A percentile compares a stretch with the other conserved stretches of the same genome.
These are phyloP conservation scores for Solenodon paradoxus DNA, from an alignment of 2,113 vertebrate species.

Conservation along the genomic window DNA sequence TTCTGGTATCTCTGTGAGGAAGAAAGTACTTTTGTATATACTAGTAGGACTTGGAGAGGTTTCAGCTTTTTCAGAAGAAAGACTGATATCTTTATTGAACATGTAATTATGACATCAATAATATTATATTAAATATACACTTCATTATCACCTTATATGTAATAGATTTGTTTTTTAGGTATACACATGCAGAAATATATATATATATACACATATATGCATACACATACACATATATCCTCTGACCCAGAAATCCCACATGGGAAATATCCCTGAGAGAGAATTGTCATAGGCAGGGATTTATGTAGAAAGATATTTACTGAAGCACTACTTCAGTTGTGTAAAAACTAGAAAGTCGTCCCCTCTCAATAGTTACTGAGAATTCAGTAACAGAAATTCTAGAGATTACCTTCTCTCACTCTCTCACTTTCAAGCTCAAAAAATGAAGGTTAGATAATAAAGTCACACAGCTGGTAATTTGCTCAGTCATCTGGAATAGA, in stretches of 20 bases:
- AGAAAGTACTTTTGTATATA: not conserved
- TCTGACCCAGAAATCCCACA: not conserved
- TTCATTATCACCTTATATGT: not conserved
- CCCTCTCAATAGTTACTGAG: not conserved
- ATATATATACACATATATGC: not conserved
- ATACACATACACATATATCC: not conserved
- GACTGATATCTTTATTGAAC: not conserved
- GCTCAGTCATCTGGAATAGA: conserved; percentile 38
- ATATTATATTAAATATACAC: not conserved
- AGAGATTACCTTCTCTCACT: not conserved
- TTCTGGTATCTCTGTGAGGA: not conserved
- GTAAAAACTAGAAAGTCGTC: not conserved
- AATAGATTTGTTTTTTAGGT: too few relatives aligned
- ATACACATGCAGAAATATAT: not conserved
- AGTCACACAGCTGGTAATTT: not conserved
- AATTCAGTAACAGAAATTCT: not conserved
- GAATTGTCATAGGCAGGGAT: not conserved
- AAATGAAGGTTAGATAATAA: conserved; percentile 31
- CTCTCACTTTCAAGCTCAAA: conserved; percentile 6
- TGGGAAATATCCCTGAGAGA: not conserved
- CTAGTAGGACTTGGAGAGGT: not conserved
- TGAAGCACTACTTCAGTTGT: not conserved
- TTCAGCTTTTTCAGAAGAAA: not conserved
- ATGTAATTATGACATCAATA: not conserved
- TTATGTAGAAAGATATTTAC: not conserved